phyloP scores from a whole-genome alignment of 2,888 invertebrate species.

The Drosophila cognata region DNA sequence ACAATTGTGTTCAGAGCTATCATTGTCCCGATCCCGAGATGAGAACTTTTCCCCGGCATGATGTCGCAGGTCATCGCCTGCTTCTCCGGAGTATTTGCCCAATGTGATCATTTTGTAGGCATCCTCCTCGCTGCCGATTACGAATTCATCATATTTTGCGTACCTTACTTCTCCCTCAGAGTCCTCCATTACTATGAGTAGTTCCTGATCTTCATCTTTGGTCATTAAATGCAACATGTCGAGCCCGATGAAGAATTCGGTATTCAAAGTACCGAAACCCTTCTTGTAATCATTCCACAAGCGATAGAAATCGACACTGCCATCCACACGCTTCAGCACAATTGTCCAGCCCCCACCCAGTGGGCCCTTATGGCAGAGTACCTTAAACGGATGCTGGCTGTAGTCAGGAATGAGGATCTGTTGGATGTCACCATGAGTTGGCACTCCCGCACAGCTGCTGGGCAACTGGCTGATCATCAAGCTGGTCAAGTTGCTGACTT shows the following conservation, averaged over 20 bases:
- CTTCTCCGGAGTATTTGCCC: not conserved
- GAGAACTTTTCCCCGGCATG: accelerated
- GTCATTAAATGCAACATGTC: not conserved
- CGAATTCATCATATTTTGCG: not conserved
- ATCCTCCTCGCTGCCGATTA: not conserved
- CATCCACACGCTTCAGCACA: slow-evolving; percentile 2
- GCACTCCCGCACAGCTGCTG: not conserved
- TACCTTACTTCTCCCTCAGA: accelerated
- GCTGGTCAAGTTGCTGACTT: not conserved
- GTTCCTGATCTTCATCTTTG: not conserved
- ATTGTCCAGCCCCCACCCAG: not conserved
- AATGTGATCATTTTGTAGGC: not conserved
- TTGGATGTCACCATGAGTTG: not conserved
- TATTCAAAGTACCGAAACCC: not conserved
- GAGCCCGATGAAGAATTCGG: not conserved
- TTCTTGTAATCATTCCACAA: not conserved
- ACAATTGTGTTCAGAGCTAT: not conserved
- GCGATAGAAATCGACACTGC: slow-evolving; percentile 28
- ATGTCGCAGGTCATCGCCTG: not conserved
- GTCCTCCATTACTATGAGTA: not conserved
- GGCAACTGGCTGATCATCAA: not conserved
- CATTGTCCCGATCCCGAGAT: not conserved
- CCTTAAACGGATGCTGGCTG: not conserved
- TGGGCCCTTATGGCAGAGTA: not conserved
- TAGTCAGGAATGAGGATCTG: not conserved